Percentiles rank a stretch among this genome's conserved stretches.
These are phyloP conservation scores for Silvanus unidentatus DNA, from an alignment of 2,888 invertebrate species.

Conservation along the genomic window DNA sequence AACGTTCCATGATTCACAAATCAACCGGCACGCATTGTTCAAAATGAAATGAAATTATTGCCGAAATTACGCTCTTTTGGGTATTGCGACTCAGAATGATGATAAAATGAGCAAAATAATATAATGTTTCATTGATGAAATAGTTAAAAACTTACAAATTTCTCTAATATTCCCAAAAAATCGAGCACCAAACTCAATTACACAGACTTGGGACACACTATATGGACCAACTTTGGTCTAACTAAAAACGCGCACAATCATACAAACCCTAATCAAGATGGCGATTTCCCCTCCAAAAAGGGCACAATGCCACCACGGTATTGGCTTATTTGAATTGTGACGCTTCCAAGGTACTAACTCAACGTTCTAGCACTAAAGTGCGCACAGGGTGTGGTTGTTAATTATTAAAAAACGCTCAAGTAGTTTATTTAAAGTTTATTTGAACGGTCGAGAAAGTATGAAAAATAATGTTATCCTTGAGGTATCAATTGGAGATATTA, in stretches of 20 bases:
- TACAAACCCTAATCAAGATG: conserved; percentile 37
- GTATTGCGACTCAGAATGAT: neutral
- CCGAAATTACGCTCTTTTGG: conserved; percentile 16
- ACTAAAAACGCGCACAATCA: conserved; percentile 42
- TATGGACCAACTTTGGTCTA: conserved; percentile 33
- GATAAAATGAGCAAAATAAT: neutral
- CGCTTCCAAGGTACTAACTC: conserved; percentile 35
- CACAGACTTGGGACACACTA: conserved; percentile 28
- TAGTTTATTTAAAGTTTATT: neutral
- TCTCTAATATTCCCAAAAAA: conserved; percentile 32
- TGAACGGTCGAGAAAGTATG: no score
- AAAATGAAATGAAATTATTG: conserved; percentile 10
- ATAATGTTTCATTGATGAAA: conserved; percentile 20
- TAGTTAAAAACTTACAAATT: conserved; percentile 24
- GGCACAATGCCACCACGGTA: conserved; percentile 25
- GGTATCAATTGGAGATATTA: no score
- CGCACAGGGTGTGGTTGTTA: conserved; percentile 31
- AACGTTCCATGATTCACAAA: no score
- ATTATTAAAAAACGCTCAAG: neutral
- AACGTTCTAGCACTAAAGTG: neutral
- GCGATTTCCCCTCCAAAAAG: conserved; percentile 35
- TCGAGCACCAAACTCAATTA: conserved; percentile 27
- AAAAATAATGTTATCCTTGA: no score
- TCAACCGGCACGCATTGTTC: conserved; percentile 17
- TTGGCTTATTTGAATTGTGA: conserved; percentile 37